Evolutionary conservation across 2,113 vertebrate genomes (phyloP).

Genomic region (Pomatostomus ruficeps): DNA sequence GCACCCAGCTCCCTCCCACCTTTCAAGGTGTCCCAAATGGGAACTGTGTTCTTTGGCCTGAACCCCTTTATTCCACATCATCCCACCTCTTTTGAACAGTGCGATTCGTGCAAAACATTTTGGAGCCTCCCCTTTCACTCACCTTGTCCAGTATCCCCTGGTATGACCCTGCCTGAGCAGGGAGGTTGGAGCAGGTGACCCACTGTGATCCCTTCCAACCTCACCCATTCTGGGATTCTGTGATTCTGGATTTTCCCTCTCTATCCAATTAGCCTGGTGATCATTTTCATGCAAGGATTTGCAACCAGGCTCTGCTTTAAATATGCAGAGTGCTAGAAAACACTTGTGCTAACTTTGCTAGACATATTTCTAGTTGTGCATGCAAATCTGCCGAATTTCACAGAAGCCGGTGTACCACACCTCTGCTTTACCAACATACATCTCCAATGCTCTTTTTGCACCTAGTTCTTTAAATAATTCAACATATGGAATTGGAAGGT

Average conservation of each 20-base stretch:
- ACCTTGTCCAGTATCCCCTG: neutral
- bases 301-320: neutral
- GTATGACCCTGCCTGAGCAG: neutral
- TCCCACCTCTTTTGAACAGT: neutral
- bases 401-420: neutral
- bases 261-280: neutral
- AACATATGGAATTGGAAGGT: neutral
- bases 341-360: neutral
- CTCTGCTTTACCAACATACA: neutral
- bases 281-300: neutral
- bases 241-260: neutral
- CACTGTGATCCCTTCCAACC: neutral
- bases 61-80: neutral
- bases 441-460: neutral
- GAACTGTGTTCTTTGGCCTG: neutral
- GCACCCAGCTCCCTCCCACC: neutral
- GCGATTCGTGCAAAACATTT: neutral
- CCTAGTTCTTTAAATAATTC: neutral
- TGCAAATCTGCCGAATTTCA: neutral
- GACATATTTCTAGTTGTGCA: neutral
- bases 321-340: neutral
- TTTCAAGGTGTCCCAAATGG: neutral
- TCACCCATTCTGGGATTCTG: neutral
- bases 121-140: neutral
- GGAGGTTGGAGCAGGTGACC: neutral